Evolutionary conservation across 2,113 vertebrate genomes (phyloP).

Genomic region (Taxidea taxus): DNA sequence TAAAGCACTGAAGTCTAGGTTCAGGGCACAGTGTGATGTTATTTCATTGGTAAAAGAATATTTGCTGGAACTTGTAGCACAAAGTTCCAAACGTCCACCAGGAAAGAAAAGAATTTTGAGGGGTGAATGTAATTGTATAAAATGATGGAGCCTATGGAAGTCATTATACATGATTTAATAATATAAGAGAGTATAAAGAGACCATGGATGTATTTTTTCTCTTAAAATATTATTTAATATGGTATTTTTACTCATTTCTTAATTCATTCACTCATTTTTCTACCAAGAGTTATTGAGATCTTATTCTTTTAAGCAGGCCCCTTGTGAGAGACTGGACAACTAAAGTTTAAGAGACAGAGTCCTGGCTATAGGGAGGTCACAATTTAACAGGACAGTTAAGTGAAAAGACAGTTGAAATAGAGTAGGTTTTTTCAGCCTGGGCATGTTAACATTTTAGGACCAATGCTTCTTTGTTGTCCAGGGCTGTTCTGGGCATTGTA

Average conservation of each 20-base stretch:
- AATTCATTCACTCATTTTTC: neutral
- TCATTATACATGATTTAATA: neutral
- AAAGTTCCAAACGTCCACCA: neutral
- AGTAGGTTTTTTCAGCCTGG: neutral
- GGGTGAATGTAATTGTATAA: neutral
- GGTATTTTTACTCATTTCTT: neutral
- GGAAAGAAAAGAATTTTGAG: neutral
- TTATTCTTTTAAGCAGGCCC: neutral
- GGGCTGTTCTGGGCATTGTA: neutral
- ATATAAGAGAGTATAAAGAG: neutral
- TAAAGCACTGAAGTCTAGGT: neutral
- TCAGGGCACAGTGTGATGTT: slow-evolving; percentile 3
- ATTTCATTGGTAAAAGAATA: slow-evolving; percentile 5
- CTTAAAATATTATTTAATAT: neutral
- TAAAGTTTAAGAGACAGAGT: neutral
- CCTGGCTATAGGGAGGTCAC: neutral
- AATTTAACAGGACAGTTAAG: neutral
- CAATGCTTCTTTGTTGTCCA: neutral
- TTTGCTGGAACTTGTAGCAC: neutral
- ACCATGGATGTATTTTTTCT: neutral
- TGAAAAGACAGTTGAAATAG: neutral
- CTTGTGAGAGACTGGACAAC: neutral
- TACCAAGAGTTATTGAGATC: neutral
- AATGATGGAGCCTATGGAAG: neutral
- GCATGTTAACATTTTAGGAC: neutral